A percentile compares a stretch with the other conserved stretches of the same genome.
These are phyloP conservation scores for Dermatemys mawii DNA, from an alignment of 2,113 vertebrate species.

Conservation along the genomic window DNA sequence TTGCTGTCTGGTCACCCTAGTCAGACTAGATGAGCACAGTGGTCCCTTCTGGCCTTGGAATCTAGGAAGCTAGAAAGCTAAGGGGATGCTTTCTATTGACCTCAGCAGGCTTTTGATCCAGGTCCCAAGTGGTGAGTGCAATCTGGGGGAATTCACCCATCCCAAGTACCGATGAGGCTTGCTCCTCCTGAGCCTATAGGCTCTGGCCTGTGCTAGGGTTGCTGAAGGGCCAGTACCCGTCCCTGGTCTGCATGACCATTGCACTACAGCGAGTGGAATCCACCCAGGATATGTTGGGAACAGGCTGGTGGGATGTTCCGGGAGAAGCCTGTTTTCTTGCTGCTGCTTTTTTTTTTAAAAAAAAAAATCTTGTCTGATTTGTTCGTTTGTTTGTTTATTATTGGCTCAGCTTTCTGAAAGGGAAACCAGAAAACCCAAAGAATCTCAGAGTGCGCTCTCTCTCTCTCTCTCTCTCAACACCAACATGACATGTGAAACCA, in stretches of 20 bases:
- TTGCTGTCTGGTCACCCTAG: too few species aligned
- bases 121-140: not conserved
- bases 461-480: too few species aligned
- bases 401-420: constrained; percentile 45
- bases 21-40: not conserved
- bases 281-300: not conserved
- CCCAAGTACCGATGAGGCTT: not conserved
- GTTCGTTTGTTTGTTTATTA: constrained; percentile 15
- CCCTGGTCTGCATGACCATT: fast-evolving
- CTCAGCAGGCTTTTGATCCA: not conserved
- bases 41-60: not conserved
- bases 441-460: not conserved
- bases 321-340: not conserved
- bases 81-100: not conserved
- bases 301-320: not conserved
- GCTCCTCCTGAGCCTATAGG: not conserved
- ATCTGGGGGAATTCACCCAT: not conserved
- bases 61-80: not conserved
- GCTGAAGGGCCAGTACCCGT: not conserved
- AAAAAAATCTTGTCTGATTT: not conserved
- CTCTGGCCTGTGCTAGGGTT: not conserved
- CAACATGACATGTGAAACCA: constrained; percentile 23
- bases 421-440: constrained; percentile 39
- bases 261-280: not conserved
- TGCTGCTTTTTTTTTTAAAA: not conserved